Base-by-base conservation (phyloP, 2,888 invertebrate species). In the Cheilosia scutellata region DNA sequence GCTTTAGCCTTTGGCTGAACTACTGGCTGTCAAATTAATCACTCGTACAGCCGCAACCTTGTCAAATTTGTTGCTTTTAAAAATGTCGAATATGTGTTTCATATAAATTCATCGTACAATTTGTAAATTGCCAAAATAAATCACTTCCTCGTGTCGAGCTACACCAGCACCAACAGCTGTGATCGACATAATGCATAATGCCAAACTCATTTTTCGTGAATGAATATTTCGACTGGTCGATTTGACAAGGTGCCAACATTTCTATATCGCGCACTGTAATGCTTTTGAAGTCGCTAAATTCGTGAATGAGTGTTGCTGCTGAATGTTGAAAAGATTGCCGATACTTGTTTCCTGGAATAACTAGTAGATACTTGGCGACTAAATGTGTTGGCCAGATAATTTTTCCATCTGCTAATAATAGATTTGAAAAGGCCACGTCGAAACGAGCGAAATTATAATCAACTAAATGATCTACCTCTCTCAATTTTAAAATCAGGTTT, bases 51-150 rank as follows among this genome's bases (percentile, higher is more conserved):
- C 65, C 55, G n/a, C 37, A 65, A 57, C 63, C 74, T 57, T 65
- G 63, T 65, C 74, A 75, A 63, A 25, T 40, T 25, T 40, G 33
- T 58, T 13, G 40, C 49, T 31, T 31, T 63, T 27, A 20, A 62
- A 63, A 62, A 53, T 42, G n/a, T 63, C n/a, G 25, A 37, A 63
- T 40, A 53, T 53, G 49, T 55, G 7, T 63, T 44, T 33, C 42
- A 42, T 40, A 7, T 20, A 70, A 49, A 60, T 71, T 29, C 51
- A 42, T 13, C 13, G n/a, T 13, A 55, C 31, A 62, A 62, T 53
- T 72, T 65, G 63, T 57, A 63, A 65, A 72, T 53, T 63, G 44
- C 33, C 63, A 53, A 74, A 74, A 74, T 74, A 74, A 74, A 74
- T 74, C 63, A 65, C 33, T 74, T 65, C 44, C 63, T 47, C 47